Evolutionary conservation across 2,888 invertebrate species (phyloP).

Genomic region (Cordilura impudica): DNA sequence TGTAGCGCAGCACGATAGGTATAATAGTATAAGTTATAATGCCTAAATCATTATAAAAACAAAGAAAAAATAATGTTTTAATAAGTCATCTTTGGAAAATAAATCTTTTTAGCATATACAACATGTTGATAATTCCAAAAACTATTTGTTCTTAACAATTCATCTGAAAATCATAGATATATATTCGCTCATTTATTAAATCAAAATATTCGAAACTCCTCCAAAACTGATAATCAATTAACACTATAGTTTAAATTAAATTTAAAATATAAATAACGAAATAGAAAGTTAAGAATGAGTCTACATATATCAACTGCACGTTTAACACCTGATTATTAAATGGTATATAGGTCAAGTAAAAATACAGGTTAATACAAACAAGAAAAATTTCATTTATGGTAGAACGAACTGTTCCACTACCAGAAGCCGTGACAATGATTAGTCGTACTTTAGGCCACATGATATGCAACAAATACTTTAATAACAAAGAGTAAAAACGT

Average conservation of each 20-base stretch:
- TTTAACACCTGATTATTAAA: conserved; percentile 30
- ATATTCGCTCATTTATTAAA: too few species aligned
- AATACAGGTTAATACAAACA: background rate
- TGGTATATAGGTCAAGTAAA: conserved; percentile 46
- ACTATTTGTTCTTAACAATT: too few species aligned
- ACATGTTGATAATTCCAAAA: too few species aligned
- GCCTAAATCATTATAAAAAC: too few species aligned
- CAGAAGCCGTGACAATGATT: background rate
- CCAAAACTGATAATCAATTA: conserved; percentile 41
- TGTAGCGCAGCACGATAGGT: too few species aligned
- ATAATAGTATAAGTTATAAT: too few species aligned
- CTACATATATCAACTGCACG: background rate
- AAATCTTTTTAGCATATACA: too few species aligned
- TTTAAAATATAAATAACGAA: conserved; percentile 40
- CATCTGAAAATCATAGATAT: too few species aligned
- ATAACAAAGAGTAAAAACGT: too few species aligned
- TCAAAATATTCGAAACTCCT: conserved; percentile 23
- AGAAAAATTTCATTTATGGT: background rate
- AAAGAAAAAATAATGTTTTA: too few species aligned
- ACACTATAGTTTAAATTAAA: conserved; percentile 19
- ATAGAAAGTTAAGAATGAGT: conserved; percentile 61
- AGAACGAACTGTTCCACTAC: background rate
- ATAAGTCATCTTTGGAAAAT: too few species aligned
- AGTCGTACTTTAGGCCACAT: background rate
- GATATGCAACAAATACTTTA: background rate